phyloP scores from a whole-genome alignment of 2,888 invertebrate species.

The Calephelis perditalis region DNA sequence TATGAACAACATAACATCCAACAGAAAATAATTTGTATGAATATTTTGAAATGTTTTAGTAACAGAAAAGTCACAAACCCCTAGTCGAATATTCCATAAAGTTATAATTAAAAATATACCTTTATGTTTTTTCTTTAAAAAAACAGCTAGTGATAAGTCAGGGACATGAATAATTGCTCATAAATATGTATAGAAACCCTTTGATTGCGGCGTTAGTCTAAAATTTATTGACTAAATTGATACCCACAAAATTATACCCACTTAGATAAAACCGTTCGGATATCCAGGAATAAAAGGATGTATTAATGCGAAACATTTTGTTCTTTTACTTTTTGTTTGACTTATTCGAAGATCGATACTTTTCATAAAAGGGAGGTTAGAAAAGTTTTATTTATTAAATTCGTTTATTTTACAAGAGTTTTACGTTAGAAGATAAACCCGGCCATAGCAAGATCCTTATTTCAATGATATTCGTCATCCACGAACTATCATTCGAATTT shows the following conservation, averaged over 20 bases:
- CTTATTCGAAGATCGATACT: not conserved
- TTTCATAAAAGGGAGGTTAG: too few relatives aligned
- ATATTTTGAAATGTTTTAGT: too few relatives aligned
- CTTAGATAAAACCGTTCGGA: constrained; percentile 38
- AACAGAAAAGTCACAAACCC: not conserved
- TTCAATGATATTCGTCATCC: too few relatives aligned
- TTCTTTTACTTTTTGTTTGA: not conserved
- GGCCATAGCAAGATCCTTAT: too few relatives aligned
- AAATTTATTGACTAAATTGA: constrained; percentile 46
- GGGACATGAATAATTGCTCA: constrained; percentile 33
- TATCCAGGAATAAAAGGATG: constrained; percentile 37
- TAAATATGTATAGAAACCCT: constrained; percentile 37
- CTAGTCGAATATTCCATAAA: constrained; percentile 1
- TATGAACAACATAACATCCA: too few relatives aligned
- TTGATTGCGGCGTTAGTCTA: constrained; percentile 40
- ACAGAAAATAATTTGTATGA: too few relatives aligned
- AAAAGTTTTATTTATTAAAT: too few relatives aligned
- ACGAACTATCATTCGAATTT: too few relatives aligned
- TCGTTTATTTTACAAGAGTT: too few relatives aligned
- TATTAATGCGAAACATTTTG: constrained; percentile 18
- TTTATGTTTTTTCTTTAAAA: constrained; percentile 17
- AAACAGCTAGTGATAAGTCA: constrained; percentile 23
- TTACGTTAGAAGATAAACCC: too few relatives aligned
- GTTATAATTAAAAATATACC: not conserved
- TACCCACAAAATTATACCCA: constrained; percentile 41